Evolutionary conservation across 2,113 vertebrate genomes (phyloP).

Genomic region (Lampris megalopsis): DNA sequence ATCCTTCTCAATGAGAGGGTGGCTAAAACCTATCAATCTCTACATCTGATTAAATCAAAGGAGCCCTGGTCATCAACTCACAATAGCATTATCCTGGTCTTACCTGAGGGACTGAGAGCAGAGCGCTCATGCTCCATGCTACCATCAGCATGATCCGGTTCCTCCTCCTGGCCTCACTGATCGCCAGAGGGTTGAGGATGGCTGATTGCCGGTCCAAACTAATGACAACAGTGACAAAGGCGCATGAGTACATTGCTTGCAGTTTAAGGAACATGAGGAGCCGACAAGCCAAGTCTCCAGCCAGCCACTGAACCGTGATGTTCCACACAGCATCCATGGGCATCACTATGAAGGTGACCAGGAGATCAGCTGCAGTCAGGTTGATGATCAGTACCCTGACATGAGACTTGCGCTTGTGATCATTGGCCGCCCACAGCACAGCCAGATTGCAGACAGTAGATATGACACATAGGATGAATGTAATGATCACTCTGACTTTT

Average conservation of each 20-base stretch:
- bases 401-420: constrained; percentile 65
- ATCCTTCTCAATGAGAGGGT: no score
- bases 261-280: constrained; percentile 83
- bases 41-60: not conserved
- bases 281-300: constrained; percentile 73
- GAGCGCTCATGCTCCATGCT: constrained; percentile 74
- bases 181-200: constrained; percentile 78
- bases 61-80: no score
- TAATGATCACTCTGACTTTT: constrained; percentile 74
- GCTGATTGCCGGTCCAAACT: constrained; percentile 81
- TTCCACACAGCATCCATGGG: constrained; percentile 81
- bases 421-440: constrained; percentile 60
- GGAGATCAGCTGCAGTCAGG: constrained; percentile 73
- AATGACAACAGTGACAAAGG: constrained; percentile 83
- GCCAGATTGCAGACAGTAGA: constrained; percentile 71
- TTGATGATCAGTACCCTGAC: constrained; percentile 76
- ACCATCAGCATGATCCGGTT: constrained; percentile 71
- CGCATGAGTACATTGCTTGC: constrained; percentile 80
- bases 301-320: constrained; percentile 81
- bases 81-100: not conserved
- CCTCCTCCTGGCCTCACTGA: constrained; percentile 58
- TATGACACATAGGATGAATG: constrained; percentile 70
- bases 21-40: no score
- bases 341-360: constrained; percentile 79
- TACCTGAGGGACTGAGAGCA: constrained; percentile 78